Evolutionary conservation across 2,797 vertebrate species (phyloP).

Genomic region (Parauchenoglanis ngamensis): DNA sequence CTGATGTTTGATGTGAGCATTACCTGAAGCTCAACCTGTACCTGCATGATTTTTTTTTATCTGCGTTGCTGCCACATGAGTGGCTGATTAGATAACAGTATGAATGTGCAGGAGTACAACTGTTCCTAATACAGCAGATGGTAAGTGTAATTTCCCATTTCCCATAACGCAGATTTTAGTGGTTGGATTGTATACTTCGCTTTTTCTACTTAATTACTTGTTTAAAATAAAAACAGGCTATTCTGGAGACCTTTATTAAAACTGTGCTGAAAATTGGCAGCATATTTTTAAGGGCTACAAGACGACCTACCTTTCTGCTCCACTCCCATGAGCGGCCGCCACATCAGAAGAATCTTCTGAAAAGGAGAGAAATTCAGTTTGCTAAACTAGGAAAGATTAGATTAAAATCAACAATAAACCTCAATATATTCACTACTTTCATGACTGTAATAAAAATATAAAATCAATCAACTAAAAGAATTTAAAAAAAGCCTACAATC

Average conservation of each 20-base stretch:
- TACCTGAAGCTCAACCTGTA: neutral
- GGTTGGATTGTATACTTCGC: neutral
- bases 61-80: neutral
- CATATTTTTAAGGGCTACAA: neutral
- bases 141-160: neutral
- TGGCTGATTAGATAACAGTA: neutral
- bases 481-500: neutral
- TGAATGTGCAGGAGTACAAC: neutral
- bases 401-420: neutral
- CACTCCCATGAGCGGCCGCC: constrained; percentile 20
- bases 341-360: constrained; percentile 49
- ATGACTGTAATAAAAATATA: neutral
- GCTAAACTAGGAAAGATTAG: neutral
- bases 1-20: neutral
- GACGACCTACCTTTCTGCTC: constrained; percentile 62
- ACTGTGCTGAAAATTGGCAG: neutral
- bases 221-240: neutral
- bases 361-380: neutral
- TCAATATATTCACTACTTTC: neutral
- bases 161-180: neutral
- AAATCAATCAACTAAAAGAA: neutral
- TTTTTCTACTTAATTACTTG: neutral
- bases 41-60: neutral
- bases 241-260: neutral
- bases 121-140: neutral